Evolutionary conservation across 2,888 invertebrate species (phyloP).

Genomic region (Agriopis aurantiaria): DNA sequence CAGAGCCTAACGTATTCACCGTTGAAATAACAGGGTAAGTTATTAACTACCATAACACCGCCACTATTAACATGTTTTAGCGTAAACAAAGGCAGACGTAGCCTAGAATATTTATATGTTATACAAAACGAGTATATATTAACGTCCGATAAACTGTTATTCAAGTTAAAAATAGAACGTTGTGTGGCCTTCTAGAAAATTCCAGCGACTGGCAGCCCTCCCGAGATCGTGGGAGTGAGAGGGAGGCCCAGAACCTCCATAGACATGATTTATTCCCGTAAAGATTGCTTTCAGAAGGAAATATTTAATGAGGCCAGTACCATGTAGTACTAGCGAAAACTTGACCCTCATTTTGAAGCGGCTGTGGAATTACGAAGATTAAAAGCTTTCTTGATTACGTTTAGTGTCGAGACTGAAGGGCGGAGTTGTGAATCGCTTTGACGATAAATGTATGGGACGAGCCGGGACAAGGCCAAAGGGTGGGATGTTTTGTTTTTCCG

Average conservation of each 20-base stretch:
- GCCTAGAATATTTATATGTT: constrained; percentile 23
- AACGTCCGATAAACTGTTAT: constrained; percentile 54
- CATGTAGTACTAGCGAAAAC: constrained; percentile 27
- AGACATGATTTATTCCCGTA: constrained; percentile 67
- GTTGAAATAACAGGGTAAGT: constrained; percentile 35
- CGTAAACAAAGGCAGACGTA: constrained; percentile 34
- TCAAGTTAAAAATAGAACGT: constrained; percentile 66
- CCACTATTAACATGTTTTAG: constrained; percentile 31
- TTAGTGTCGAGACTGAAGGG: constrained; percentile 29
- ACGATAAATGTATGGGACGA: constrained; percentile 31
- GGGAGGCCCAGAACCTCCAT: constrained; percentile 49
- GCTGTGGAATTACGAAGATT: constrained; percentile 36
- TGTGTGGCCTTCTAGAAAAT: constrained; percentile 58
- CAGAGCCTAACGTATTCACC: constrained; percentile 34
- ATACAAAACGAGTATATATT: constrained; percentile 24
- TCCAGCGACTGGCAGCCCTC: constrained; percentile 51
- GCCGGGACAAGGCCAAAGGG: constrained; percentile 41
- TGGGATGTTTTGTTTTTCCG: constrained; percentile 42
- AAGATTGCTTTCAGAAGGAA: constrained; percentile 58
- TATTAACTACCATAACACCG: constrained; percentile 35
- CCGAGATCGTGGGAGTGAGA: constrained; percentile 45
- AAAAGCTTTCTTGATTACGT: constrained; percentile 40
- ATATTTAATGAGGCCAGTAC: constrained; percentile 60
- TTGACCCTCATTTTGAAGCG: constrained; percentile 29
- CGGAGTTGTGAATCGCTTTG: constrained; percentile 28